Conservation (phyloP, 1,140 invertebrate genomes). For the Leptinotarsa lineolata region DNA sequence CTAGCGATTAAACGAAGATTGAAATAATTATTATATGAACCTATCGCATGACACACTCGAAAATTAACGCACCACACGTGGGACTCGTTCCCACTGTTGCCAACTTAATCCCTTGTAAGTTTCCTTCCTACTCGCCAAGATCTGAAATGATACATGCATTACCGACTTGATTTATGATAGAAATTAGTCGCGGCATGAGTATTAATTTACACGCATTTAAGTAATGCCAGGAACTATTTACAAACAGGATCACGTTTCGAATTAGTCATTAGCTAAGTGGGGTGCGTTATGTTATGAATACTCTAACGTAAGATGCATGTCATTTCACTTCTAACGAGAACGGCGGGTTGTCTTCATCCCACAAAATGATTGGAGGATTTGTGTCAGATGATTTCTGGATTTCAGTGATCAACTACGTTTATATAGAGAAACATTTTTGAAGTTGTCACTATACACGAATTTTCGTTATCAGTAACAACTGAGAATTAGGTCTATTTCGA, state of each 20-base stretch:
- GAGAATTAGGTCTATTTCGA: too few species aligned
- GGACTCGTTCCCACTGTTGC: neutral
- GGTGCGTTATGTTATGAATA: conserved; percentile 5
- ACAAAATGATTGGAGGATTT: neutral
- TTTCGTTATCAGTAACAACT: too few species aligned
- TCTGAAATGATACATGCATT: conserved; percentile 15
- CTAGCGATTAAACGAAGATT: conserved; percentile 40
- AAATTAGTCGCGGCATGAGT: conserved; percentile 10
- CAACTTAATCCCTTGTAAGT: conserved; percentile 2
- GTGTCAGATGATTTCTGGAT: too few species aligned
- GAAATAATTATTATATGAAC: conserved; percentile 25
- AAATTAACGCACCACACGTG: neutral
- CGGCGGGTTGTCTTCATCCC: neutral
- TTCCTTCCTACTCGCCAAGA: neutral
- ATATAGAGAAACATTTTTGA: too few species aligned
- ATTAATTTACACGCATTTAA: conserved; percentile 13
- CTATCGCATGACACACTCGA: neutral
- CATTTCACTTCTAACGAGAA: neutral
- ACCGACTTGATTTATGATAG: conserved; percentile 9
- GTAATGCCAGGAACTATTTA: conserved; percentile 2
- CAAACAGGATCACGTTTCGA: conserved; percentile 2
- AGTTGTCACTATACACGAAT: too few species aligned
- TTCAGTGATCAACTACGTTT: too few species aligned
- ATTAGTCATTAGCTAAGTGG: conserved; percentile 6
- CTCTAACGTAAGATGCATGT: conserved; percentile 1